Conservation (phyloP, 1,140 invertebrate genomes). For the Cotesia chilonis region DNA sequence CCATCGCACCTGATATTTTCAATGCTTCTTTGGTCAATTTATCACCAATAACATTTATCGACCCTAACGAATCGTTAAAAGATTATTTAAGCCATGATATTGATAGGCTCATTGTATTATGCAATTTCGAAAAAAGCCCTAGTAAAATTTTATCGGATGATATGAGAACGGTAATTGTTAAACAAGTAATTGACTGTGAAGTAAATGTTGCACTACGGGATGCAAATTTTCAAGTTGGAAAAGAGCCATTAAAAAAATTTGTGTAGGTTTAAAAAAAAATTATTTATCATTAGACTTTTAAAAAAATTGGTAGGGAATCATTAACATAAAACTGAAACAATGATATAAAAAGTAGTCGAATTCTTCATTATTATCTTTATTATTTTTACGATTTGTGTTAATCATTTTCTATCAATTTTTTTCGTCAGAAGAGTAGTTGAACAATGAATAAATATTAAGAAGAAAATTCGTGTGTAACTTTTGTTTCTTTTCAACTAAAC, state of each 20-base stretch:
- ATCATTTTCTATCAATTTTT: no score
- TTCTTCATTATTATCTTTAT: no score
- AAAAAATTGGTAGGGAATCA: slow-evolving; percentile 1
- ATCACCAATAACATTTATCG: not conserved
- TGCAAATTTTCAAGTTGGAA: slow-evolving; percentile 1
- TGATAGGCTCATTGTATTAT: not conserved
- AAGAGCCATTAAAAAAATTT: slow-evolving; percentile 5
- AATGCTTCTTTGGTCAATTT: not conserved
- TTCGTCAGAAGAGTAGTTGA: no score
- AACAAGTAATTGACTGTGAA: slow-evolving; percentile 4
- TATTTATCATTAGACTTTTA: not conserved
- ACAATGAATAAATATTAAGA: no score
- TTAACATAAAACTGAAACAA: not conserved
- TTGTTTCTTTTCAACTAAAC: no score
- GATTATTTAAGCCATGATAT: not conserved
- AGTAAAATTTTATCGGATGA: not conserved
- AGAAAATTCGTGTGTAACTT: no score
- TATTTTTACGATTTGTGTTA: no score
- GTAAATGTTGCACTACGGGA: not conserved
- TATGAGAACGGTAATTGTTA: not conserved
- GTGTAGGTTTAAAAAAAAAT: slow-evolving; percentile 4
- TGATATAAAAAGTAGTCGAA: no score
- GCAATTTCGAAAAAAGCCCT: not conserved
- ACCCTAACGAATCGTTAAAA: not conserved
- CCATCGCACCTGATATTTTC: no score